These are phyloP conservation scores for Euplagia quadripunctaria DNA, from an alignment of 2,888 invertebrate species.

Conservation along the genomic window DNA sequence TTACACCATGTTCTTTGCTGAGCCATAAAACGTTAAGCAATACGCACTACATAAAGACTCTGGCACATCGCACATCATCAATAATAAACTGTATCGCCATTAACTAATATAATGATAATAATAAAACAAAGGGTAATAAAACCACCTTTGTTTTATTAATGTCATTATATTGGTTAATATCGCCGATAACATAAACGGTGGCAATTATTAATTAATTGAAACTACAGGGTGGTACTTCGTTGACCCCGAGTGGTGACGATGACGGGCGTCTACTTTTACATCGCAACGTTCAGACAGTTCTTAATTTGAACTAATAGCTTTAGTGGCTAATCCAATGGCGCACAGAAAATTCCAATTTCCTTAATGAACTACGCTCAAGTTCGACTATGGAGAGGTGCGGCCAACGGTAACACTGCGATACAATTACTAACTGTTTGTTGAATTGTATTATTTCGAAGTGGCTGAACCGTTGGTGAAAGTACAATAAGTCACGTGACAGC, in stretches of 20 bases:
- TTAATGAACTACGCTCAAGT: constrained; percentile 85
- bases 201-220: constrained; percentile 54
- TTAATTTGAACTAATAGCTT: constrained; percentile 87
- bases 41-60: too few relatives aligned
- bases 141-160: constrained; percentile 15
- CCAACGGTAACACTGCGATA: constrained; percentile 76
- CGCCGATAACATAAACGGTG: constrained; percentile 33
- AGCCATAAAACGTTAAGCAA: not conserved
- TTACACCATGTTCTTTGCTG: too few relatives aligned
- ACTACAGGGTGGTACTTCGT: constrained; percentile 50
- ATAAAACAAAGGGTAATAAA: too few relatives aligned
- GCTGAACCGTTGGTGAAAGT: not conserved
- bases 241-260: constrained; percentile 61
- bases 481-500: constrained; percentile 1
- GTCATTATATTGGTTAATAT: constrained; percentile 18
- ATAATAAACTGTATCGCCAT: not conserved
- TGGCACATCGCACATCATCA: not conserved
- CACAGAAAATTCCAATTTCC: constrained; percentile 86
- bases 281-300: constrained; percentile 72
- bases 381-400: constrained; percentile 80
- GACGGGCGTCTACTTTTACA: constrained; percentile 64
- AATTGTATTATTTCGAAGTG: constrained; percentile 15
- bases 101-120: too few relatives aligned
- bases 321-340: constrained; percentile 81
- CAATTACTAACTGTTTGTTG: constrained; percentile 57